A percentile compares a stretch with the other conserved stretches of the same genome.
Conservation (phyloP, 2,113 vertebrate species). For the Bos taurus region DNA sequence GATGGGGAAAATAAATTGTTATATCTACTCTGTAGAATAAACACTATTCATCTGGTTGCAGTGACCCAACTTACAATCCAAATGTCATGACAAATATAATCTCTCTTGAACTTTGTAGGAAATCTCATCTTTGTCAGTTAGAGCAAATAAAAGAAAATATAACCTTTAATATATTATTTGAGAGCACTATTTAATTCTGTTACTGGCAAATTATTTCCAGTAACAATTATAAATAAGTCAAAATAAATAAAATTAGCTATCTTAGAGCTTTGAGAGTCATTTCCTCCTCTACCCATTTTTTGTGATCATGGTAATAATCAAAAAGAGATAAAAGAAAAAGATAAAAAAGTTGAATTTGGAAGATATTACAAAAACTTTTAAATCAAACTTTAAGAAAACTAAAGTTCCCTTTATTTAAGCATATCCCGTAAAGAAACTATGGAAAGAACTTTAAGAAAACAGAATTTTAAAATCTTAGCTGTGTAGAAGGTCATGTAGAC, state of each 20-base stretch:
- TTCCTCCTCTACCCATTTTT: neutral
- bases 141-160: neutral
- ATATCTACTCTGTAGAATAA: neutral
- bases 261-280: neutral
- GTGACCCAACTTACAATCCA: neutral
- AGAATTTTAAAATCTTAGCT: neutral
- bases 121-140: neutral
- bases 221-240: neutral
- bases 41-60: neutral
- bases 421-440: neutral
- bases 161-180: neutral
- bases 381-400: neutral
- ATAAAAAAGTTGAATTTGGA: neutral
- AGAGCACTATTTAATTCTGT: neutral
- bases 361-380: neutral
- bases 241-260: neutral
- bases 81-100: slow-evolving; percentile 7
- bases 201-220: neutral
- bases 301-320: neutral
- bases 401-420: neutral
- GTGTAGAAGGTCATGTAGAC: neutral
- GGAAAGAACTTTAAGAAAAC: neutral
- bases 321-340: neutral
- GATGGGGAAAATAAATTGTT: neutral
- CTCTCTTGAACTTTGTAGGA: neutral